These are phyloP conservation scores for Caenorhabditis plicata DNA, from an alignment of 2,888 invertebrate species.

Conservation along the genomic window DNA sequence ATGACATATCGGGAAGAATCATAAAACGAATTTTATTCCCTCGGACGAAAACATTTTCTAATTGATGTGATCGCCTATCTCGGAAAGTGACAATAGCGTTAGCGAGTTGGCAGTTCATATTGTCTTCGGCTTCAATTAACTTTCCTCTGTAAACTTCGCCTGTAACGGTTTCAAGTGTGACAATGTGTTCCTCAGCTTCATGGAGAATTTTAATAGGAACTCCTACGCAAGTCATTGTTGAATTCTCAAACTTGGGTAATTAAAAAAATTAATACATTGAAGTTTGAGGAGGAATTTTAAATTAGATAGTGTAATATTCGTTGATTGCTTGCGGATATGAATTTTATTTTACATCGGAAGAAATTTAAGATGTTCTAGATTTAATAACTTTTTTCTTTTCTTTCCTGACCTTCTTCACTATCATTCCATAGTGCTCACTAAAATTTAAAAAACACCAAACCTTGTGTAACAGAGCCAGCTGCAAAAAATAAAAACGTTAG, in stretches of 20 bases:
- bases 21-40: constrained; percentile 96
- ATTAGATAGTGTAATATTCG: no score
- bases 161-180: constrained; percentile 96
- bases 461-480: no score
- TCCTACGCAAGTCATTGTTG: constrained; percentile 85
- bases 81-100: constrained; percentile 68
- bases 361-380: no score
- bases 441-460: no score
- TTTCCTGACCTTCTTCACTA: no score
- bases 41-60: constrained; percentile 96
- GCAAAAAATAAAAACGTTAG: no score
- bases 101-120: constrained; percentile 92
- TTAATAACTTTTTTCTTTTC: no score
- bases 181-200: constrained; percentile 97
- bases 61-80: constrained; percentile 83
- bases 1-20: constrained; percentile 97
- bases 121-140: constrained; percentile 97
- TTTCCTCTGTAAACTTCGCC: constrained; percentile 91
- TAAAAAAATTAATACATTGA: no score
- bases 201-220: constrained; percentile 99
- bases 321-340: no score
- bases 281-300: no score
- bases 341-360: no score
- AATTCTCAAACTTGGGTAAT: constrained; percentile 4
- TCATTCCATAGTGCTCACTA: no score